Evolutionary conservation across 2,797 vertebrate genomes (phyloP), one percentile per base, ranked within the genome.

Genomic region (Acanthurus leucopareius): DNA sequence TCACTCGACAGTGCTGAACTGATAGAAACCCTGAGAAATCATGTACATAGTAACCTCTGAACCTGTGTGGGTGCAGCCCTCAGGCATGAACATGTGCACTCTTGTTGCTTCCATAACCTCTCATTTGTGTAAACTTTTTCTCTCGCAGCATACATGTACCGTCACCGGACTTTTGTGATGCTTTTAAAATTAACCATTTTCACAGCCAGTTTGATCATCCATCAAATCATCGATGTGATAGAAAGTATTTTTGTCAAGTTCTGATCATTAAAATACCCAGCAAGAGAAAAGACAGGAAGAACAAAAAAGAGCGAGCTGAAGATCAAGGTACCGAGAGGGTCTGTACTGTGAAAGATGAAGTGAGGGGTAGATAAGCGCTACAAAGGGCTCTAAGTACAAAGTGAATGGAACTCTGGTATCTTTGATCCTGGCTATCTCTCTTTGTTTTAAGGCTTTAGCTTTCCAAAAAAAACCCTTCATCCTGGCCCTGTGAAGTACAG

Each of bases 391-490:
- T 47, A 20, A 69, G 77, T 61, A 80, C 68, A 86, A 67, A 73
- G 61, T 85, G 78, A 82, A 82, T 80, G 52, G 62, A 77, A 69
- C 40, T 69, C 66, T 59, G 77, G 67, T 74, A 68, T 68, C 67
- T 87, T 89, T 90, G 83, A 81, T 87, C 79, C 62, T 69, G 40
- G 42, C 56, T 45, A 28, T n/a, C 60, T 64, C 62, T 61, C 68
- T 79, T 82, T 79, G 78, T 87, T 86, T 83, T 61, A 69, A 52
- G 65, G 70, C 82, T 76, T 59, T 19, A 58, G 57, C 52, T 58
- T 56, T 71, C 52, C 22, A 35, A 35, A 35, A 35, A 35, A 67
- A 77, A 63, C 70, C 47, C 62, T 84, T 84, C 80, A 86, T 85
- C 75, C 53, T 38, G 48, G 25, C 57, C 53, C 80, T 85, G 59